Conservation (phyloP, 1,140 invertebrate genomes). For the Dufourea novaeangliae region DNA sequence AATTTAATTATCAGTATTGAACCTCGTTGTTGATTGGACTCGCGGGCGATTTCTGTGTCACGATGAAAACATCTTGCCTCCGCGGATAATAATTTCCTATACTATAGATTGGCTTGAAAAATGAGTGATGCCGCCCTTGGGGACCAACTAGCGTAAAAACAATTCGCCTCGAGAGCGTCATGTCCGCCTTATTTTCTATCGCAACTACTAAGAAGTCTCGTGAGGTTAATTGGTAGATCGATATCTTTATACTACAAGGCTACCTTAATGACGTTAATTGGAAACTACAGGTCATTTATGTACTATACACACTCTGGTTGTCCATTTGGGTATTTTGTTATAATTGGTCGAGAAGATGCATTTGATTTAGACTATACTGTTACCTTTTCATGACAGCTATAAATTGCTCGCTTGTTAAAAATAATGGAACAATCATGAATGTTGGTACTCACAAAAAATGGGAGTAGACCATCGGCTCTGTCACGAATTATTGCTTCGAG, state of each 20-base stretch:
- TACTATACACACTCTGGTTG: too few species aligned
- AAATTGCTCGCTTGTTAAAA: too few species aligned
- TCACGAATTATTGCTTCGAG: slow-evolving; percentile 91
- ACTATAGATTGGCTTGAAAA: not conserved
- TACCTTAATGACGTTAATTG: slow-evolving; percentile 8
- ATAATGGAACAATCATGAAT: not conserved
- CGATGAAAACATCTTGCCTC: not conserved
- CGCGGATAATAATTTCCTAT: not conserved
- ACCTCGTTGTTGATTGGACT: too few species aligned
- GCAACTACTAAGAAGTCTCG: slow-evolving; percentile 24
- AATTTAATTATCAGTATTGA: too few species aligned
- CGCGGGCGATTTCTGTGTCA: too few species aligned
- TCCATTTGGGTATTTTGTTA: too few species aligned
- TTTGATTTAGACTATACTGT: too few species aligned
- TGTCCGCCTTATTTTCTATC: slow-evolving; percentile 6
- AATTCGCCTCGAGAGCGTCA: slow-evolving; percentile 47
- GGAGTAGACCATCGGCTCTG: slow-evolving; percentile 93
- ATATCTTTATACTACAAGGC: not conserved
- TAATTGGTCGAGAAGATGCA: too few species aligned
- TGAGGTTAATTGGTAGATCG: slow-evolving; percentile 46
- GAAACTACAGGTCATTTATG: not conserved
- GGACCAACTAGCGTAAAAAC: slow-evolving; percentile 57
- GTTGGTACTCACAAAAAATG: slow-evolving; percentile 93
- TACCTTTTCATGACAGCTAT: too few species aligned
- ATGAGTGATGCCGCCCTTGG: slow-evolving; percentile 27